These are phyloP conservation scores for Ceratina australensis DNA, from an alignment of 1,140 invertebrate species.

Conservation along the genomic window DNA sequence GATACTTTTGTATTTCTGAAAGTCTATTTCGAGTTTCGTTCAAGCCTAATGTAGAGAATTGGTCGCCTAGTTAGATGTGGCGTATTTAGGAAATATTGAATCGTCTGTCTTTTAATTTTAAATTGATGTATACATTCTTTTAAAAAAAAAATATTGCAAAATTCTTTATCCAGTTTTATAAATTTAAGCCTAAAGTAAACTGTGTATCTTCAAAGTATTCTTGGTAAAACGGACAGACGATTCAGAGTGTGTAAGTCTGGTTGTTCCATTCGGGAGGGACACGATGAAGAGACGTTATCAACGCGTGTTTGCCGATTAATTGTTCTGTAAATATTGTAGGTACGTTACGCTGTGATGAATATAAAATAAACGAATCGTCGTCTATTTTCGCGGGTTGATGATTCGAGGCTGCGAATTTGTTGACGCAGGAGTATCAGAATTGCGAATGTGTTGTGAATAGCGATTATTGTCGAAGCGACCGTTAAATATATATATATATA, in stretches of 20 bases:
- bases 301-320: constrained; percentile 59
- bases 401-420: constrained; percentile 64
- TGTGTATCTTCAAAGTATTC: no score
- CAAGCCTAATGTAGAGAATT: neutral
- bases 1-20: neutral
- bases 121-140: no score
- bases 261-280: neutral
- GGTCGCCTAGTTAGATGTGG: neutral
- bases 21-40: constrained; percentile 11
- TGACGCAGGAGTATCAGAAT: constrained; percentile 41
- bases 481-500: constrained; percentile 8
- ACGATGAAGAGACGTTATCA: constrained; percentile 36
- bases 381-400: constrained; percentile 48
- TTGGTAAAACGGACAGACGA: no score
- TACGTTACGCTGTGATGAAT: constrained; percentile 63
- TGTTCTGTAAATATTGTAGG: constrained; percentile 67
- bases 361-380: constrained; percentile 42
- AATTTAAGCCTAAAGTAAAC: no score
- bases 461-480: constrained; percentile 19
- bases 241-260: neutral
- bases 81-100: neutral
- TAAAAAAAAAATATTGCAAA: no score
- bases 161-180: no score
- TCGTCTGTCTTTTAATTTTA: neutral
- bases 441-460: constrained; percentile 56